Conservation (phyloP, 2,113 vertebrate species). For the Micronycteris hirsuta region DNA sequence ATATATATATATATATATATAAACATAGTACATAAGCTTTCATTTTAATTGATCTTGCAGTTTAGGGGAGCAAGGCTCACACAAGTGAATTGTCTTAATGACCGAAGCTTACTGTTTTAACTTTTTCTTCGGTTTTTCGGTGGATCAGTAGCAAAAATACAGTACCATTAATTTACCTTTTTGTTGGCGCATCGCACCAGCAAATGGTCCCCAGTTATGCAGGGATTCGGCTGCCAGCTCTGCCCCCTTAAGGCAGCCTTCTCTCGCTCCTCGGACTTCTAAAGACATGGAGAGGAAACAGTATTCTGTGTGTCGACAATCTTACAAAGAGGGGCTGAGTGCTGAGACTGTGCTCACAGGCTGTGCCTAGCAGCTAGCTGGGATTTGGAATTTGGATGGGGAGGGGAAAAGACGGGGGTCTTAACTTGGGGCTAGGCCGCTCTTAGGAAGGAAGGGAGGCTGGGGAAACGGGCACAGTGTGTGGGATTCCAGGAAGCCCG, state of each 20-base stretch:
- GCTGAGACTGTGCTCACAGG: neutral
- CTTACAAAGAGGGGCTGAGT: neutral
- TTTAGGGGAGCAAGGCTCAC: neutral
- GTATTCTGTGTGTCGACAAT: neutral
- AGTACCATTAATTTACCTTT: neutral
- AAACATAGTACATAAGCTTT: neutral
- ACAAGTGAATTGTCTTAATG: neutral
- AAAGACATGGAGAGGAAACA: neutral
- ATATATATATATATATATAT: too few relatives aligned
- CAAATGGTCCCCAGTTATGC: neutral
- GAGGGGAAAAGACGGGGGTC: neutral
- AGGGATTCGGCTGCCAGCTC: neutral
- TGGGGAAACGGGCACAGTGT: neutral
- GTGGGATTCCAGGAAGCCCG: neutral
- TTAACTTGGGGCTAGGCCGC: neutral
- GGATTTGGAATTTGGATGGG: neutral
- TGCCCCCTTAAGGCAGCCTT: neutral
- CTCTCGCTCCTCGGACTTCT: neutral
- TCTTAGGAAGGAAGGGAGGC: neutral
- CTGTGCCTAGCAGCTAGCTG: neutral
- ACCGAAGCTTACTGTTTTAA: neutral
- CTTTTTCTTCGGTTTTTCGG: neutral
- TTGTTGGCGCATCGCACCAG: neutral
- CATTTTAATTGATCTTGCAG: constrained; percentile 34
- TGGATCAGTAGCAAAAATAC: neutral